phyloP scores from a whole-genome alignment of 2,888 invertebrate genomes.

The Yponomeuta evonymella region DNA sequence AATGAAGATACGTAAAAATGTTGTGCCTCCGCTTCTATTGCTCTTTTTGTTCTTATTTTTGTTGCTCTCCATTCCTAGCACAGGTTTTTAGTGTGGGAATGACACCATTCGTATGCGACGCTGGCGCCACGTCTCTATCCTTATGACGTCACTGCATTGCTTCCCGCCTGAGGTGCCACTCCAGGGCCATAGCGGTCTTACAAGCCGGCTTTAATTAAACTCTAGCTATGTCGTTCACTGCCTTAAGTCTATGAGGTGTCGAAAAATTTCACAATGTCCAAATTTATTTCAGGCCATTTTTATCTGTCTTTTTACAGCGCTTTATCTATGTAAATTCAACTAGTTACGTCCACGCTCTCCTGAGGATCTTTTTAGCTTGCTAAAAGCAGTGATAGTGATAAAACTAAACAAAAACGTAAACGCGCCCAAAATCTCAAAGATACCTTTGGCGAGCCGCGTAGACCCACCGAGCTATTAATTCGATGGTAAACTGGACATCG shows the following conservation, averaged over 20 bases:
- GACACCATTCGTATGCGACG: constrained; percentile 2
- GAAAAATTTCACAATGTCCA: too few relatives aligned
- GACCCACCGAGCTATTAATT: too few relatives aligned
- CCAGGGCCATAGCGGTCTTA: background rate
- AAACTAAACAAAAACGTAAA: too few relatives aligned
- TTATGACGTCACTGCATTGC: background rate
- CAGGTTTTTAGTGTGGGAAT: background rate
- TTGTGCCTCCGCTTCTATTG: background rate
- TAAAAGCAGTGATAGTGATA: too few relatives aligned
- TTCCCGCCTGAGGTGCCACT: background rate
- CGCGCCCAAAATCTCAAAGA: background rate
- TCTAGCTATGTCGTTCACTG: background rate
- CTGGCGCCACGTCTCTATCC: background rate
- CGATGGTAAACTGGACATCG: background rate
- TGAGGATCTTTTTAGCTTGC: too few relatives aligned
- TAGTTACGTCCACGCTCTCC: too few relatives aligned
- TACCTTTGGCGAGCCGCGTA: background rate
- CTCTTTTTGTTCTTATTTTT: too few relatives aligned
- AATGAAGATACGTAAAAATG: background rate
- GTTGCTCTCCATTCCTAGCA: background rate
- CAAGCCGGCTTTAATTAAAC: background rate
- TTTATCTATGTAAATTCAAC: too few relatives aligned
- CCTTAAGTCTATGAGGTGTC: too few relatives aligned
- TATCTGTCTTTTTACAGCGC: too few relatives aligned
- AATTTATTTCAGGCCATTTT: too few relatives aligned